phyloP scores from a whole-genome alignment of 2,797 vertebrate genomes.

The Coregonus ussuriensis region DNA sequence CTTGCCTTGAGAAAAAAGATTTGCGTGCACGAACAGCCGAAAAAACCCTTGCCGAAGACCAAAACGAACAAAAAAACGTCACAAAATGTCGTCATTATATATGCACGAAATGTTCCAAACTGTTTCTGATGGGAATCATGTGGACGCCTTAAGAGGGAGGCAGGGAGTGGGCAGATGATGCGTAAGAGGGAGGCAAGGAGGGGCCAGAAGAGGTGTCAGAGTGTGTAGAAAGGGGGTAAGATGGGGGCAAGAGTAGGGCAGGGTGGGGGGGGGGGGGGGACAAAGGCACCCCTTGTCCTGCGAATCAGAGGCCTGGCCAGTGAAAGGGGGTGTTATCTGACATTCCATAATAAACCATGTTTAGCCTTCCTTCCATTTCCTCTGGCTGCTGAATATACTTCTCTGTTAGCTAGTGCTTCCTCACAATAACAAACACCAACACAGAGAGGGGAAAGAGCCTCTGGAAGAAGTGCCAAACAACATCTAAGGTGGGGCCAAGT shows the following conservation, averaged over 20 bases:
- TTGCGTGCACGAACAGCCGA: too few relatives aligned
- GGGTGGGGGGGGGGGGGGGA: conserved; percentile 64
- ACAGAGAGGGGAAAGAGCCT: conserved; percentile 44
- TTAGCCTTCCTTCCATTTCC: conserved; percentile 67
- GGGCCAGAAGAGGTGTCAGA: background rate
- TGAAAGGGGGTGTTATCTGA: conserved; percentile 71
- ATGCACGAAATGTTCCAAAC: too few relatives aligned
- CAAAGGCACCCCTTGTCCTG: conserved; percentile 87
- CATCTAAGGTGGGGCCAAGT: conserved; percentile 31
- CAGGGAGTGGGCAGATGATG: conserved; percentile 68
- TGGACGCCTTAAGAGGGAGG: background rate
- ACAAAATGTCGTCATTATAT: too few relatives aligned
- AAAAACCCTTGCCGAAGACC: too few relatives aligned
- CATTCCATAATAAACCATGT: conserved; percentile 63
- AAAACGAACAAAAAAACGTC: too few relatives aligned
- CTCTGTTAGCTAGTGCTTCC: conserved; percentile 56
- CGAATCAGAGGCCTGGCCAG: conserved; percentile 71
- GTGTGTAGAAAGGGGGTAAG: conserved; percentile 39
- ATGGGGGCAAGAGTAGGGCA: conserved; percentile 61
- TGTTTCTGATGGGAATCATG: too few relatives aligned
- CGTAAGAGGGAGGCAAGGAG: conserved; percentile 57
- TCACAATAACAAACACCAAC: conserved; percentile 63
- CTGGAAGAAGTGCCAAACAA: conserved; percentile 49
- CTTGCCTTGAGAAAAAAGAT: too few relatives aligned
- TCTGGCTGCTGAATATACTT: conserved; percentile 59